Evolutionary conservation across 2,888 invertebrate species (phyloP), one percentile per base, ranked within the genome.

Genomic region (Hemaris fuciformis): DNA sequence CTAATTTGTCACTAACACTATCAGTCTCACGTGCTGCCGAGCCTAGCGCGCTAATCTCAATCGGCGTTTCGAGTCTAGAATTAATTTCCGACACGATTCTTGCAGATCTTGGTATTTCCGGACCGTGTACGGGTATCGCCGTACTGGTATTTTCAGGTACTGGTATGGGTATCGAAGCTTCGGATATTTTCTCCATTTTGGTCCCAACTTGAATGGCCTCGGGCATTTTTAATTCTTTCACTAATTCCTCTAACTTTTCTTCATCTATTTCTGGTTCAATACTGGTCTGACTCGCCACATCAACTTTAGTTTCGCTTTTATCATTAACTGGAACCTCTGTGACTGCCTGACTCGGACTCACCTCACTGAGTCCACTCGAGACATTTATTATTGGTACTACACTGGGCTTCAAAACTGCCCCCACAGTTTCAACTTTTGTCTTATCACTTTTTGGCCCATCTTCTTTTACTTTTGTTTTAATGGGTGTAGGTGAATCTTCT

Each of bases 1-100:
- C 57, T 45, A 61, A 18, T 41, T 25, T 38, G 48, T 60, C 57
- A 59, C 58, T 61, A n/a, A 42, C 45, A 63, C 57, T 60, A 58
- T 43, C 48, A 61, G 61, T 61, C 61, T 61, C 61, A 60, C 41
- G 10, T 41, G 18, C 13, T 53, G n/a, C n/a, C 4, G n/a, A n/a
- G 38, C 38, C 38, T 38, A 38, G 10, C 13, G 38, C 38, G n/a
- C 56, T 56, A 61, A 57, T 57, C 57, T 57, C 61, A 27, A 43
- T 25, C 23, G 43, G 53, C 18, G 27, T 27, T 18, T 53, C 53
- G 18, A 60, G 25, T 7, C 53, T 60, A 23, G 60, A 45, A 4
- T 57, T 42, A n/a, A 31, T 61, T 31, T 53, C 53, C 20, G 7
- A 46, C 22, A 15, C 59, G 10, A 53, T 62, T 53, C 48, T 53